Conservation (phyloP, 2,888 invertebrate genomes). For the Drosophila ochracea region DNA sequence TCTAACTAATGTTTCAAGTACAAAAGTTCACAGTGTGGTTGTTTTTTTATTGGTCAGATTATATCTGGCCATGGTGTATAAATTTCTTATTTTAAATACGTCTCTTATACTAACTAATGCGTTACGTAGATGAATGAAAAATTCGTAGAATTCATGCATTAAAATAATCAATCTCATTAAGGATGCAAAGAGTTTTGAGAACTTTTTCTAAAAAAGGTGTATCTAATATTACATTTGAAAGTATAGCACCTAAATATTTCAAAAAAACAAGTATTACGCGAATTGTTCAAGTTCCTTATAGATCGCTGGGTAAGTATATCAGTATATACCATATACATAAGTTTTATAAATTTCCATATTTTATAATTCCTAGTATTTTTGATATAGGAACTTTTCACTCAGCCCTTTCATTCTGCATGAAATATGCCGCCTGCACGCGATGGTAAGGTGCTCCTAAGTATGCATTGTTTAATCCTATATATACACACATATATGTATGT, state of each 20-base stretch:
- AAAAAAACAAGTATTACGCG: neutral
- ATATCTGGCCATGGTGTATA: constrained; percentile 21
- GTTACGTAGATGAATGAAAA: constrained; percentile 13
- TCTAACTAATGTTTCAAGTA: constrained; percentile 42
- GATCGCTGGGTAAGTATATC: constrained; percentile 5
- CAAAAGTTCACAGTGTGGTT: constrained; percentile 37
- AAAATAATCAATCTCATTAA: neutral
- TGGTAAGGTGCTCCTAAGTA: constrained; percentile 39
- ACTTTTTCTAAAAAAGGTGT: neutral
- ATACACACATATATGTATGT: neutral
- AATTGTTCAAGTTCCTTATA: neutral
- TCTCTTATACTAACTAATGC: constrained; percentile 25
- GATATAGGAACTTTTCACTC: constrained; percentile 13
- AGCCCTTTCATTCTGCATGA: constrained; percentile 13
- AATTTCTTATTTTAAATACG: constrained; percentile 7
- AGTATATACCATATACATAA: neutral
- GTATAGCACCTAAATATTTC: constrained; percentile 9
- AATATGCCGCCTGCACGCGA: constrained; percentile 3
- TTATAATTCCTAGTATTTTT: neutral
- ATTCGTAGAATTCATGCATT: constrained; percentile 5
- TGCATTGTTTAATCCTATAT: constrained; percentile 29
- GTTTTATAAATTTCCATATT: neutral
- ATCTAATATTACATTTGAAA: neutral
- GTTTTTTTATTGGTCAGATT: constrained; percentile 21
- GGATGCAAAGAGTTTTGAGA: neutral